phyloP scores from a whole-genome alignment of 2,888 invertebrate species.

The Rhabditophanes sp. region DNA sequence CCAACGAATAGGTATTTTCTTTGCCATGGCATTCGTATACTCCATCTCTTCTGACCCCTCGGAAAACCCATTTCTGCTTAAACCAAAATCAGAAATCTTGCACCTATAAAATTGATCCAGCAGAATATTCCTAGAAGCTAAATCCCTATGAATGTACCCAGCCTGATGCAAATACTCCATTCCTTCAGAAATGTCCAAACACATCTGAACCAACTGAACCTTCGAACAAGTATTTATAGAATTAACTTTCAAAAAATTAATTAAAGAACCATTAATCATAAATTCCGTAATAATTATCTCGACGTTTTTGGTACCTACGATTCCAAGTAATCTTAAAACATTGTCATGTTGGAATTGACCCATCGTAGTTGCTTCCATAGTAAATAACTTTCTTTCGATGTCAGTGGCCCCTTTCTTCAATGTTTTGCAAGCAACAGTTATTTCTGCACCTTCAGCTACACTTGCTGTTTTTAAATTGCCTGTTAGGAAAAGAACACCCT shows the following conservation, averaged over 20 bases:
- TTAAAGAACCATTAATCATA: constrained; percentile 96
- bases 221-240: constrained; percentile 60
- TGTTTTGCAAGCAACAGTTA: constrained; percentile 40
- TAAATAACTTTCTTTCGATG: constrained; percentile 59
- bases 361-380: constrained; percentile 72
- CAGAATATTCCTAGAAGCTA: constrained; percentile 90
- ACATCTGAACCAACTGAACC: constrained; percentile 81
- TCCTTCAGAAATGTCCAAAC: constrained; percentile 87
- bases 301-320: constrained; percentile 33
- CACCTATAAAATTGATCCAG: constrained; percentile 90
- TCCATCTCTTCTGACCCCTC: constrained; percentile 14
- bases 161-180: constrained; percentile 98
- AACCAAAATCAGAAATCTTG: constrained; percentile 97
- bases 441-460: too few relatives aligned
- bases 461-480: too few relatives aligned
- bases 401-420: constrained; percentile 70
- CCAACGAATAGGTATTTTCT: constrained; percentile 36
- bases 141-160: constrained; percentile 95
- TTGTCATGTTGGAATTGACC: constrained; percentile 98
- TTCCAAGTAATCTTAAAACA: constrained; percentile 71
- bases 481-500: too few relatives aligned
- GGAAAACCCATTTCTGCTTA: constrained; percentile 58
- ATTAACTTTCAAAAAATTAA: constrained; percentile 81
- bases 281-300: constrained; percentile 68
- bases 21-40: constrained; percentile 43